Conservation (phyloP, 2,797 vertebrate species). For the Anguilla marmorata region DNA sequence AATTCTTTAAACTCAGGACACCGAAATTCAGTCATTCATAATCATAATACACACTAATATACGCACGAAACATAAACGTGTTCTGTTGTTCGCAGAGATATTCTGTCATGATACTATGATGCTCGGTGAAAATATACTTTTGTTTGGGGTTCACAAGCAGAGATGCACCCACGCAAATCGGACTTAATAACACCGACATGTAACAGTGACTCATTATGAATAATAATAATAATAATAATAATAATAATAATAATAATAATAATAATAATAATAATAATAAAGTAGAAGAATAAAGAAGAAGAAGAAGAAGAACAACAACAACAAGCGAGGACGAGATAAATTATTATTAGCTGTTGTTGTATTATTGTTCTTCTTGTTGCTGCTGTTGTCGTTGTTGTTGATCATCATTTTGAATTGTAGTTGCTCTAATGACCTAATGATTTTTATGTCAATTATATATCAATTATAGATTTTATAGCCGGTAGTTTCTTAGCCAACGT, state of each 20-base stretch:
- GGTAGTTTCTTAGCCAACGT: not conserved
- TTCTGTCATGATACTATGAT: not conserved
- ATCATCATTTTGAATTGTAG: not conserved
- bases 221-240: not conserved
- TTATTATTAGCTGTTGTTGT: not conserved
- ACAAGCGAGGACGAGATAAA: not conserved
- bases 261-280: constrained; percentile 4
- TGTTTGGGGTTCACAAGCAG: not conserved
- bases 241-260: constrained; percentile 20
- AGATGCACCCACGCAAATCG: not conserved
- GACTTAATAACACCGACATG: not conserved
- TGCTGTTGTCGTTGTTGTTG: not conserved
- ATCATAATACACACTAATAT: no score
- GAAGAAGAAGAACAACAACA: not conserved
- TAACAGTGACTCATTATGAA: not conserved
- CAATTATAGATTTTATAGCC: no score
- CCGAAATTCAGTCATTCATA: no score
- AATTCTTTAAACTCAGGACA: no score
- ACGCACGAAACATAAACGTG: not conserved
- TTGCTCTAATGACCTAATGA: not conserved
- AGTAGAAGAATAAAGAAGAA: no score
- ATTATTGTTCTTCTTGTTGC: not conserved
- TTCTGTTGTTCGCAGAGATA: not conserved
- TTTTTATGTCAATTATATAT: not conserved
- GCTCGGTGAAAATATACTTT: not conserved